Percentiles rank a stretch among this genome's conserved stretches.
Conservation (phyloP, 2,113 vertebrate species). For the human (Homo sapiens) region GRCh38 chr20:19577501-19578000, state of each 20-base stretch:
- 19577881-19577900: background rate
- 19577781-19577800: background rate
- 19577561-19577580: background rate
- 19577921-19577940: slow-evolving; percentile 12
- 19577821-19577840: slow-evolving; percentile 8
- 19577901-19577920: background rate
- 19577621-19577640: background rate
- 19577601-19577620: background rate
- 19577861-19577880: slow-evolving; percentile 38
- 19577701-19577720: background rate
- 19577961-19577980: background rate
- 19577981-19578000: background rate
- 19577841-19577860: background rate
- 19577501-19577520: background rate
- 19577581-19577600: background rate
- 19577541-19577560: background rate
- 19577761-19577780: background rate
- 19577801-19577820: background rate
- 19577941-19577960: background rate
- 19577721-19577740: background rate
- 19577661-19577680: background rate
- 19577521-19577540: slow-evolving; percentile 20
- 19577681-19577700: background rate
- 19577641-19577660: background rate
- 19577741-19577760: background rate